Percentiles rank a stretch among this genome's conserved stretches.
Conservation (phyloP, 2,113 vertebrate species). For the Trematomus loennbergii region DNA sequence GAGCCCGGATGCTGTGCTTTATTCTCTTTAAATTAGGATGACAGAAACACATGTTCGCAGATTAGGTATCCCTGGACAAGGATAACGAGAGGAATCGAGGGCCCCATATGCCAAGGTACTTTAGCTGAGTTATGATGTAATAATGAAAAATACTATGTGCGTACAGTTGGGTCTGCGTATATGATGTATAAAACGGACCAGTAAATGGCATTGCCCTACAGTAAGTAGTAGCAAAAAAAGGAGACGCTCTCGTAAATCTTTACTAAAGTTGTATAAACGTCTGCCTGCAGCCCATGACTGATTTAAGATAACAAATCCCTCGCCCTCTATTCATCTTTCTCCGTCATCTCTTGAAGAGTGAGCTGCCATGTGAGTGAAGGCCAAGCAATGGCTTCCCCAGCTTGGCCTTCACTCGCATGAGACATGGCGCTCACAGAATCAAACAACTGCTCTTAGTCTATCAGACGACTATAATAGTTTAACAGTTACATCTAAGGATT, state of each 20-base stretch:
- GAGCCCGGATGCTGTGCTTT: slow-evolving; percentile 36
- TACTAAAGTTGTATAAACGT: slow-evolving; percentile 57
- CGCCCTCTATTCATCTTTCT: slow-evolving; percentile 54
- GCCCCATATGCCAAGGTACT: slow-evolving; percentile 53
- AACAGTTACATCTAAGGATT: slow-evolving; percentile 61
- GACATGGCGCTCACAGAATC: slow-evolving; percentile 52
- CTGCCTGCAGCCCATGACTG: slow-evolving; percentile 51
- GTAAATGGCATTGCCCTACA: slow-evolving; percentile 22
- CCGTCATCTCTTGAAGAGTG: slow-evolving; percentile 43
- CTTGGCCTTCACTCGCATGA: slow-evolving; percentile 64
- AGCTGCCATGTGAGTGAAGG: slow-evolving; percentile 65
- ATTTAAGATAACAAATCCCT: slow-evolving; percentile 79
- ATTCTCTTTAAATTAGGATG: slow-evolving; percentile 41
- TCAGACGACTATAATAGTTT: slow-evolving; percentile 42
- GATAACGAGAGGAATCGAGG: slow-evolving; percentile 62
- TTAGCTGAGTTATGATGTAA: slow-evolving; percentile 63
- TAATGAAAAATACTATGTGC: slow-evolving; percentile 37
- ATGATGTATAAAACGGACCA: slow-evolving; percentile 40
- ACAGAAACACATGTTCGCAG: slow-evolving; percentile 75
- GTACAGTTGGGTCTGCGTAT: slow-evolving; percentile 35
- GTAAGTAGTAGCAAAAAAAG: slow-evolving; percentile 37
- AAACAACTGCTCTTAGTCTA: slow-evolving; percentile 34
- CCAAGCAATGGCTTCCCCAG: slow-evolving; percentile 63
- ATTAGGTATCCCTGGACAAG: slow-evolving; percentile 71
- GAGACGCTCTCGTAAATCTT: slow-evolving; percentile 63